Evolutionary conservation across 2,888 invertebrate species (phyloP), one percentile per base, ranked within the genome.

Genomic region (Phaonia tiefii): DNA sequence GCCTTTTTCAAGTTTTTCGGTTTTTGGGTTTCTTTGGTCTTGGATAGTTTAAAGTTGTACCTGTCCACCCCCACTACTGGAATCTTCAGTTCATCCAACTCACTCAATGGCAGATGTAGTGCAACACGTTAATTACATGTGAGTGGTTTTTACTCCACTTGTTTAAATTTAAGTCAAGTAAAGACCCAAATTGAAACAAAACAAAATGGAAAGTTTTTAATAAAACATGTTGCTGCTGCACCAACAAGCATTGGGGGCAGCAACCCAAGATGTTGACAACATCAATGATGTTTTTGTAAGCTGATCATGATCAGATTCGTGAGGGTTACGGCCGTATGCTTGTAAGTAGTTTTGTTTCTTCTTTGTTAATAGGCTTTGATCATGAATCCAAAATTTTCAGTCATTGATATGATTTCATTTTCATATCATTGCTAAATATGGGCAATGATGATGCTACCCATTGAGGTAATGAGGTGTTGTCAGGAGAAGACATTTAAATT

Each of bases 111-210:
- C 1, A 22, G 8, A 49, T 20, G 3, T 8, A 17, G 1, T 17
- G 11, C 1, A 22, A 15, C 25, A 54, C 10, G 5, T 73, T 66
- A 80, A 76, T 80, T 72, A 66, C 54, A 54, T 37, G 15, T 56
- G 25, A 46, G 56, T 46, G 56, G 25, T 7, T 80, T 63, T 31
- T 72, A 65, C 69, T 77, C 69, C 67, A 78, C 70, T 78, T 72
- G 67, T 31, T 74, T 51, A 39, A 72, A 20, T 51, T 20, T 22
- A n/a, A 69, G 39, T 69, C 22, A 39, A 54, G 51, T 67, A 31
- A 37, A 67, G 51, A 39, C 60, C 31, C 26, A 58, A 58, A 58
- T 37, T 22, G 17, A 49, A 49, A 49, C 2, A 58, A 31, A 58
- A n/a, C 7, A 58, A 58, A 37, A 60, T 60, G 60, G 60, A 60